phyloP scores from a whole-genome alignment of 2,888 invertebrate genomes.

The Metellina segmentata region DNA sequence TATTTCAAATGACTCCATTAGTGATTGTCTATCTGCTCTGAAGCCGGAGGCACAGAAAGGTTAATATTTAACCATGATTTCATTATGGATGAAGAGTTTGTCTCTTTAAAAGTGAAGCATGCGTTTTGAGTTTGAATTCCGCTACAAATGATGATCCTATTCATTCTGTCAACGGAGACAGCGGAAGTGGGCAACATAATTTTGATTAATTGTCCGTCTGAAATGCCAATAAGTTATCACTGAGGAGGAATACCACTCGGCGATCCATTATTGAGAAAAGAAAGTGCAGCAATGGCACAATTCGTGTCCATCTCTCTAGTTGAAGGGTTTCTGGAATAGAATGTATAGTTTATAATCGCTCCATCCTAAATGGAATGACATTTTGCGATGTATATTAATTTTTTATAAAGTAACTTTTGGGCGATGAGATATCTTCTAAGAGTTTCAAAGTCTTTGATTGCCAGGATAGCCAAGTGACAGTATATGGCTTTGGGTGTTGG shows the following conservation, averaged over 20 bases:
- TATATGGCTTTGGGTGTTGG: no score
- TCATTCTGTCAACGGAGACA: conserved; percentile 51
- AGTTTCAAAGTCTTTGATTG: no score
- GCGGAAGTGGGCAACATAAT: conserved; percentile 13
- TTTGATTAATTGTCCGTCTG: conserved; percentile 35
- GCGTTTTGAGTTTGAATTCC: conserved; percentile 23
- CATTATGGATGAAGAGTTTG: conserved; percentile 25
- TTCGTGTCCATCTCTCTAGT: no score
- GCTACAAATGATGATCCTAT: conserved; percentile 31
- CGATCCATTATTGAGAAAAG: conserved; percentile 11
- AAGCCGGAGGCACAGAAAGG: background rate
- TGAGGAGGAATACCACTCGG: background rate
- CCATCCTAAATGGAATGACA: no score
- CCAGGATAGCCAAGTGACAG: no score
- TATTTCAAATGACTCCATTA: conserved; percentile 64
- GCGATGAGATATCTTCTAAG: no score
- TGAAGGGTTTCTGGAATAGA: no score
- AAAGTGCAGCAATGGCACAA: no score
- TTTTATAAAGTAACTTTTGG: no score
- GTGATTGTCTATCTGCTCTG: conserved; percentile 43
- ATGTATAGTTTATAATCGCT: conserved; percentile 12
- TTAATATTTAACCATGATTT: conserved; percentile 44
- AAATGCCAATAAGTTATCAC: conserved; percentile 25
- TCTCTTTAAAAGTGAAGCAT: conserved; percentile 30
- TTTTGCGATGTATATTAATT: no score